phyloP scores from a whole-genome alignment of 2,797 vertebrate genomes.

The Hafferia zeledoni region DNA sequence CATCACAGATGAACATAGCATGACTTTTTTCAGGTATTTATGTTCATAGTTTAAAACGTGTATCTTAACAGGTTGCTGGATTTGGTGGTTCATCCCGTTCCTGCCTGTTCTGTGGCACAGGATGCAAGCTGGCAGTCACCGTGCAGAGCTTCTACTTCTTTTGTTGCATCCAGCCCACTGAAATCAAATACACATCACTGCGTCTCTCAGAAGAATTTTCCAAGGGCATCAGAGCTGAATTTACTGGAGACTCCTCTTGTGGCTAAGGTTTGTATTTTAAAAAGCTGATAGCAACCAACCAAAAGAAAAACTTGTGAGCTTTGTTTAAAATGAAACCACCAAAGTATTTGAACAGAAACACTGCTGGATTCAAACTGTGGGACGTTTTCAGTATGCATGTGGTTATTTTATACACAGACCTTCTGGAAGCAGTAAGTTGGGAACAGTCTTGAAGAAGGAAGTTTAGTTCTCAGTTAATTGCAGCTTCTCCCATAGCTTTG shows the following conservation, averaged over 20 bases:
- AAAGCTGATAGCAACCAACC: too few relatives aligned
- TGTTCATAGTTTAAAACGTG: not conserved
- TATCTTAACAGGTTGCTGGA: constrained; percentile 72
- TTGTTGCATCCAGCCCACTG: too few relatives aligned
- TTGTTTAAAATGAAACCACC: not conserved
- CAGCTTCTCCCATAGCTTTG: not conserved
- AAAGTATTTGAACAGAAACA: too few relatives aligned
- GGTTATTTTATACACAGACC: not conserved
- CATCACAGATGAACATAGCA: not conserved
- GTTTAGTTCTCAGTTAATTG: not conserved
- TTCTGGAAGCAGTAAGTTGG: not conserved
- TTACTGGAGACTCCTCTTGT: too few relatives aligned
- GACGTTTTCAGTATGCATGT: not conserved
- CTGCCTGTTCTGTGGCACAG: constrained; percentile 44
- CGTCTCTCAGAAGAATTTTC: too few relatives aligned
- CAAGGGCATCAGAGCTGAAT: too few relatives aligned
- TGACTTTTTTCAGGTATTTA: not conserved
- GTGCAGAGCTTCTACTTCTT: too few relatives aligned
- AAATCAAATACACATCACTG: too few relatives aligned
- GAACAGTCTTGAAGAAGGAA: too few relatives aligned
- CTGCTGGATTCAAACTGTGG: not conserved
- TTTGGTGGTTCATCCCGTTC: constrained; percentile 83
- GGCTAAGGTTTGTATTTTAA: too few relatives aligned
- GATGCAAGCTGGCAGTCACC: too few relatives aligned
- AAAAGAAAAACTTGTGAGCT: not conserved